phyloP scores from a whole-genome alignment of 2,797 vertebrate species.

The Cichlasoma orientale region DNA sequence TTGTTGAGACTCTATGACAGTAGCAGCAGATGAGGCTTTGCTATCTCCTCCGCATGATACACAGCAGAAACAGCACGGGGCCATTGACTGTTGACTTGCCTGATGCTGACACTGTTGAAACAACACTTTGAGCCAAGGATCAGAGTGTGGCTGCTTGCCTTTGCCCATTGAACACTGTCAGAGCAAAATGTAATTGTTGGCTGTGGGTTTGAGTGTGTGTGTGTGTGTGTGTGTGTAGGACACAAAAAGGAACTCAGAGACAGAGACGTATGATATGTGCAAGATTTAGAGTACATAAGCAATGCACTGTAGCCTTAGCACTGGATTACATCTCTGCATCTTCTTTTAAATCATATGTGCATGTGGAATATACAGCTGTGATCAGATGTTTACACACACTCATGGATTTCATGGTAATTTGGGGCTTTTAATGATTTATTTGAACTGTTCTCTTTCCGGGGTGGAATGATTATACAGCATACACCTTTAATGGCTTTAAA shows the following conservation, averaged over 20 bases:
- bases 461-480: too few relatives aligned
- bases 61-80: constrained; percentile 41
- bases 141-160: constrained; percentile 54
- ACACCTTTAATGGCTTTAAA: too few relatives aligned
- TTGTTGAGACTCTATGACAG: background rate
- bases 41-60: constrained; percentile 41
- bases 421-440: background rate
- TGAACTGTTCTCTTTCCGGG: too few relatives aligned
- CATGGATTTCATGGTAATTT: background rate
- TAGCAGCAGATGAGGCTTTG: constrained; percentile 40
- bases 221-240: background rate
- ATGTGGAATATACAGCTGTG: background rate
- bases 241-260: background rate
- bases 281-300: background rate
- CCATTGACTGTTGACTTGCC: constrained; percentile 58
- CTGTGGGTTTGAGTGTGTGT: constrained; percentile 8
- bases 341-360: background rate
- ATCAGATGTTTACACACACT: background rate
- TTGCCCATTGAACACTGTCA: constrained; percentile 43
- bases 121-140: constrained; percentile 63
- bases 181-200: constrained; percentile 49
- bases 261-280: background rate
- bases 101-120: constrained; percentile 65
- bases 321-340: background rate
- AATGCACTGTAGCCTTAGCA: background rate